Conservation (phyloP, 2,888 invertebrate species). For the Onchidella celtica region DNA sequence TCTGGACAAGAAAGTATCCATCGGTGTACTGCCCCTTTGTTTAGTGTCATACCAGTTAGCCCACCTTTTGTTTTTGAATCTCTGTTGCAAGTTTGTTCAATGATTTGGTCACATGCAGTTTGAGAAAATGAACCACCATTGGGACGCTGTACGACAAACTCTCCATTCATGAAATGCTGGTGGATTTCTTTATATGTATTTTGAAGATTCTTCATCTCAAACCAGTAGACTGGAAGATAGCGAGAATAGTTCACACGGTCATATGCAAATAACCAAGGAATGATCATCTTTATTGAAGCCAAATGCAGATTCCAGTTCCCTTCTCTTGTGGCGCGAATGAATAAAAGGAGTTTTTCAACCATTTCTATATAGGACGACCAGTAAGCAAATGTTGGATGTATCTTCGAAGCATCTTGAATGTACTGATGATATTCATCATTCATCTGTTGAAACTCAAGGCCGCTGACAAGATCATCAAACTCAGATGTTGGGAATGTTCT, state of each 20-base stretch:
- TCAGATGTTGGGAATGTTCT: neutral
- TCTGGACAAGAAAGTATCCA: conserved; percentile 43
- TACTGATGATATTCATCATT: neutral
- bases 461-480: neutral
- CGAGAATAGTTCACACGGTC: conserved; percentile 45
- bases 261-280: conserved; percentile 49
- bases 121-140: conserved; percentile 25
- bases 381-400: conserved; percentile 27
- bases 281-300: conserved; percentile 20
- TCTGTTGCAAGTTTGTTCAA: conserved; percentile 49
- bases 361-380: conserved; percentile 44
- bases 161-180: conserved; percentile 8
- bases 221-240: conserved; percentile 50
- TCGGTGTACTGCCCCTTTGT: conserved; percentile 40
- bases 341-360: conserved; percentile 34
- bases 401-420: neutral
- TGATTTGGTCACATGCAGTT: conserved; percentile 44
- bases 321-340: conserved; percentile 45
- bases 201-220: conserved; percentile 54
- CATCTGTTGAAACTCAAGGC: neutral
- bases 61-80: conserved; percentile 50
- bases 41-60: conserved; percentile 34
- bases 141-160: conserved; percentile 37
- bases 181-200: conserved; percentile 37
- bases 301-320: conserved; percentile 48